Evolutionary conservation across 1,140 invertebrate genomes (phyloP), one percentile per base, ranked within the genome.

Genomic region (Armadillidium nasatum): DNA sequence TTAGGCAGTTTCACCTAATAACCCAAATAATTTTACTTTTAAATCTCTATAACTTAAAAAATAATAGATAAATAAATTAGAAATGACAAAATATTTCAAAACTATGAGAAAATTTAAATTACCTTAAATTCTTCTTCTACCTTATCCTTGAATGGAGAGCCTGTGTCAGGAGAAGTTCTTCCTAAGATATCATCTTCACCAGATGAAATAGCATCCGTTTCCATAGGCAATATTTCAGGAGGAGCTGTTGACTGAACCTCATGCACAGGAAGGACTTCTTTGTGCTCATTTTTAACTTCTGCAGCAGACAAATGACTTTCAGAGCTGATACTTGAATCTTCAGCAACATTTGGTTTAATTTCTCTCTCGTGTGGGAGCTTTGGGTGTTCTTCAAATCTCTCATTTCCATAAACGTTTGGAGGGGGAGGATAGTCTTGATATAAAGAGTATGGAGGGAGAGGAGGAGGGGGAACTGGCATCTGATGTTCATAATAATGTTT

Each of bases 191-290:
- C 79, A 54, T 80, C 79, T 74, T 80, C 79, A 23, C 77, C 79
- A n/a, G 79, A 80, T 50, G 79, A 80, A 33, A 80, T 80, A 22
- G 77, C 79, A 73, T 80, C 79, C 15, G 79, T 80, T 33, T 80
- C 79, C 76, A 80, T 80, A 7, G 79, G 79, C 23, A 80, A 66
- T 6, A 80, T 73, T 44, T 54, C 70, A 13, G 19, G 69, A 43
- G 45, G 69, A 0, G 7, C 19, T 23, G 33, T 21, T 2, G 50
- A 21, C n/a, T n/a, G n/a, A n/a, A n/a, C n/a, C n/a, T n/a, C n/a
- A n/a, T n/a, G n/a, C n/a, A n/a, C n/a, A 7, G 75, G 78, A 19
- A 77, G 74, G 13, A 21, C 71, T 33, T 77, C 75, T n/a, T n/a
- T n/a, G n/a, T n/a, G n/a, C 19, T 44, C 44, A 0, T 44, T 11